Evolutionary conservation across 2,888 invertebrate species (phyloP).

Genomic region (Epistrophe eligans): DNA sequence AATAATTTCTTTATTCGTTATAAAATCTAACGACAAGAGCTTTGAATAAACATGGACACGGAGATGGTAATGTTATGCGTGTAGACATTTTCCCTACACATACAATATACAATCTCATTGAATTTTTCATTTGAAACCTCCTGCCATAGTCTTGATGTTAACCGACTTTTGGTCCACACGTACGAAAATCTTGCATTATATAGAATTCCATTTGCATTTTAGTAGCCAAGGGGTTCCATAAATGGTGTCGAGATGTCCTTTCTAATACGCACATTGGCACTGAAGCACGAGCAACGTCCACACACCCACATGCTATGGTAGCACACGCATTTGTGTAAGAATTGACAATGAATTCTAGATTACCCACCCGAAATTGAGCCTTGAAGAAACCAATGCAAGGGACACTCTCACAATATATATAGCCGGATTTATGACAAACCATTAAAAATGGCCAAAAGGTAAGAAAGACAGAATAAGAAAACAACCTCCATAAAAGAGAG

Average conservation of each 20-base stretch:
- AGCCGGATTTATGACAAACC: conserved; percentile 31
- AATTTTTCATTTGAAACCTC: conserved; percentile 70
- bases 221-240: conserved; percentile 67
- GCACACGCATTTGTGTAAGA: conserved; percentile 17
- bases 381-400: conserved; percentile 26
- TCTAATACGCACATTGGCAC: background rate
- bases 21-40: conserved; percentile 59
- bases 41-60: conserved; percentile 20
- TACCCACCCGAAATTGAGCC: conserved; percentile 56
- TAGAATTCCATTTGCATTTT: conserved; percentile 75
- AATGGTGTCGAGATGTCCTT: conserved; percentile 55
- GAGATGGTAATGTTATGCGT: conserved; percentile 34
- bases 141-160: conserved; percentile 40
- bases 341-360: conserved; percentile 75
- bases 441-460: conserved; percentile 51
- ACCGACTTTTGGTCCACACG: conserved; percentile 25
- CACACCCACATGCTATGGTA: background rate
- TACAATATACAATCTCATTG: conserved; percentile 57
- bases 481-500: conserved; percentile 7
- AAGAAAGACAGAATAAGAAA: conserved; percentile 13
- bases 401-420: background rate
- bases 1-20: conserved; percentile 28
- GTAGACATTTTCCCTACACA: background rate
- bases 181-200: conserved; percentile 45
- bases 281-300: background rate